Evolutionary conservation across 2,888 invertebrate genomes (phyloP), one percentile per base, ranked within the genome.

Genomic region (Petrolisthes manimaculis): DNA sequence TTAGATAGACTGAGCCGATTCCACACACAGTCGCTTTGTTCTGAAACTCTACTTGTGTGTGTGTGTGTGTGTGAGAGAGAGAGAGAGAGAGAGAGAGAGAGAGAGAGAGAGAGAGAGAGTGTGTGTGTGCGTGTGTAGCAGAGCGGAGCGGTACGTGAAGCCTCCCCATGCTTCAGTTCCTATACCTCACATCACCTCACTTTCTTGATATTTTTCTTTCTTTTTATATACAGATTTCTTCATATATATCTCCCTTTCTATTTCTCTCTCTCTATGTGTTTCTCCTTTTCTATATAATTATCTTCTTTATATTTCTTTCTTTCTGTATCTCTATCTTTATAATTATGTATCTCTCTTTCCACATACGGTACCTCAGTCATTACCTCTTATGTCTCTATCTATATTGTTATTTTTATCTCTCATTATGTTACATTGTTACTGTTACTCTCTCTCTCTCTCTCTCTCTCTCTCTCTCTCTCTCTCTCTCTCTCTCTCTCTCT

Each of bases 391-490:
- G 37, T 51, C 67, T 78, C 77, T 37, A 56, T 77, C 61, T 61
- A 9, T 77, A 55, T 75, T 53, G 21, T 67, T 77, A 74, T 75
- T 55, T 18, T 24, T 84, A n/a, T 75, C 54, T 71, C 83, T 83
- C 12, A 24, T 37, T 61, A 14, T 53, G 24, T 84, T 21, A 56
- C 75, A 24, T 56, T 74, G 18, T 12, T 54, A 12, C 82, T 67
- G 12, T 14, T 24, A 21, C 56, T 24, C 84, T 56, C 78, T 37
- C 77, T 84, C 77, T 77, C 78, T 75, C 75, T 75, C 54, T 74
- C 74, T 83, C 71, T 74, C 74, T 83, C 53, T 83, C 71, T 83
- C 71, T 74, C 83, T 83, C 83, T 74, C 37, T 37, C 51, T 12
- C 81, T 56, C n/a, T 56, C 56, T 56, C 56, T 56, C 81, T 56